Percentiles rank a stretch among this genome's conserved stretches.
These are phyloP conservation scores for Terrapene triunguis DNA, from an alignment of 2,113 vertebrate genomes.

Conservation along the genomic window DNA sequence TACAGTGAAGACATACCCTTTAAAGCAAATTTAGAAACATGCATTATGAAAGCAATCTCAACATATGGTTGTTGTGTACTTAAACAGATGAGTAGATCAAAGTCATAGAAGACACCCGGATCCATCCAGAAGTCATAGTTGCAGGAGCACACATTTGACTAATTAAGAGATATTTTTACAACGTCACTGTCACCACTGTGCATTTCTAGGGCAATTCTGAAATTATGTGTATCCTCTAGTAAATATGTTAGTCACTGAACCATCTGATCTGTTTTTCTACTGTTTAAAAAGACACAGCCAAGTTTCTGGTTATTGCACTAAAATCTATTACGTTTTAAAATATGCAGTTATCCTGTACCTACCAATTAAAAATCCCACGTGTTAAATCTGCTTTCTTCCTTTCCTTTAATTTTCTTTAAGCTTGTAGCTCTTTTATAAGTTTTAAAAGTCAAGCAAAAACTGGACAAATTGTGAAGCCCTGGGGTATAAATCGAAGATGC, in stretches of 20 bases:
- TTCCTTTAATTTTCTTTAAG: neutral
- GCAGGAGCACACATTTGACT: neutral
- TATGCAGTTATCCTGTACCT: neutral
- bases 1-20: neutral
- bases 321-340: neutral
- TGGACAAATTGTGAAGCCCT: too few relatives aligned
- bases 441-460: neutral
- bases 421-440: neutral
- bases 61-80: neutral
- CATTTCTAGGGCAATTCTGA: neutral
- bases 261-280: neutral
- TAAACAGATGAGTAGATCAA: neutral
- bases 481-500: neutral
- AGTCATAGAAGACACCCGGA: neutral
- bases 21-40: neutral
- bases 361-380: neutral
- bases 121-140: neutral
- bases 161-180: neutral
- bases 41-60: neutral
- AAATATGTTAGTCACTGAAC: neutral
- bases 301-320: neutral
- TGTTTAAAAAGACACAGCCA: neutral
- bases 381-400: neutral
- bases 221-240: neutral
- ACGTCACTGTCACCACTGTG: neutral